phyloP scores from a whole-genome alignment of 2,113 vertebrate species.

The Lamprologus speciosus region DNA sequence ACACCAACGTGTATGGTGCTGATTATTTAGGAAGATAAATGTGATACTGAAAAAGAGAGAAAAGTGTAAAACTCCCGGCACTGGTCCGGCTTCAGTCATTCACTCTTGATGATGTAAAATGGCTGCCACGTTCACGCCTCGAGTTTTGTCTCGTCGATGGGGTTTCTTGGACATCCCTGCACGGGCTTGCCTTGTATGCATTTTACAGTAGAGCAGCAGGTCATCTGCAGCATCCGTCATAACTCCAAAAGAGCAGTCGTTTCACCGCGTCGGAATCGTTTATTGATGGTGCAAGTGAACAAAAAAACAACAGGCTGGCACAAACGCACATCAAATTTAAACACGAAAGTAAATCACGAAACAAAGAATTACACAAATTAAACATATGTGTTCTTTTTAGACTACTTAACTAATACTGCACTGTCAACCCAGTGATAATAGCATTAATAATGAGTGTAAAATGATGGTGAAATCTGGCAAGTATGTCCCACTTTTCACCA shows the following conservation, averaged over 20 bases:
- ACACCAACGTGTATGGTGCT: constrained; percentile 63
- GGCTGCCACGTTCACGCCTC: constrained; percentile 87
- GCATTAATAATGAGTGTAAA: neutral
- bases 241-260: neutral
- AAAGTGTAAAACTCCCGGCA: constrained; percentile 80
- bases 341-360: neutral
- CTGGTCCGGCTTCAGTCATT: constrained; percentile 85
- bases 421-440: neutral
- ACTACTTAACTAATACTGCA: neutral
- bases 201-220: constrained; percentile 49
- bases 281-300: neutral
- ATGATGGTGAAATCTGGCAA: neutral
- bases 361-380: neutral
- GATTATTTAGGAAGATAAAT: constrained; percentile 70
- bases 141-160: constrained; percentile 76
- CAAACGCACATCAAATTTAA: neutral
- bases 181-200: constrained; percentile 70
- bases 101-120: constrained; percentile 95
- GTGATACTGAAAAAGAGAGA: constrained; percentile 67
- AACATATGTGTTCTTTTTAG: neutral
- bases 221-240: constrained; percentile 8
- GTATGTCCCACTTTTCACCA: constrained; percentile 34
- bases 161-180: constrained; percentile 77
- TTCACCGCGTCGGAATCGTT: neutral
- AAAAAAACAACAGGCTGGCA: neutral